Conservation (phyloP, 2,888 invertebrate species). For the Rhogogaster chlorosoma region DNA sequence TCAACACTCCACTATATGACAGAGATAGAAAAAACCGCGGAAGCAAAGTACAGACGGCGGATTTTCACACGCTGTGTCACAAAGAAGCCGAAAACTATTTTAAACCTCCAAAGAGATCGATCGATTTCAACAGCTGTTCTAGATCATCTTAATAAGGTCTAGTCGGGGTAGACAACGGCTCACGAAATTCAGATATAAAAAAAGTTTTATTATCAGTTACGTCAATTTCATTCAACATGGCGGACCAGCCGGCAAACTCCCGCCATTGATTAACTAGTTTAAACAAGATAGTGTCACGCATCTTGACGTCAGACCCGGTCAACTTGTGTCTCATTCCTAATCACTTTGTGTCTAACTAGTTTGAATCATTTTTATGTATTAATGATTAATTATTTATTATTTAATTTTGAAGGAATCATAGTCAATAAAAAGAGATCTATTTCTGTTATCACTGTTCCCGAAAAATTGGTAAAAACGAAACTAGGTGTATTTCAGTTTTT, state of each 20-base stretch:
- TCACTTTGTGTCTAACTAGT: not conserved
- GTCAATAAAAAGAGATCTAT: not conserved
- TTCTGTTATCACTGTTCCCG: not conserved
- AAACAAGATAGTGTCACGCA: not conserved
- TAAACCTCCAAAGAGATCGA: not conserved
- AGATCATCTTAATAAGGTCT: not conserved
- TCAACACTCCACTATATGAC: constrained; percentile 5
- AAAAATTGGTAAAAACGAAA: not conserved
- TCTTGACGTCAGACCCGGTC: not conserved
- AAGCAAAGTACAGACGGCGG: not conserved
- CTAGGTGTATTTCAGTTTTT: no score
- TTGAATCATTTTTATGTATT: not conserved
- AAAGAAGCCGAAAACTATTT: not conserved
- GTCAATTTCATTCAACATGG: constrained; percentile 29
- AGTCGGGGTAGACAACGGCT: not conserved
- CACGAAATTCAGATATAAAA: constrained; percentile 16
- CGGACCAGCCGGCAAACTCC: not conserved
- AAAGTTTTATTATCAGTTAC: constrained; percentile 13
- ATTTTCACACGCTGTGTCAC: not conserved
- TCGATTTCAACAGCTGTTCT: not conserved
- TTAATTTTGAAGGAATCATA: not conserved
- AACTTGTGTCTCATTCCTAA: not conserved
- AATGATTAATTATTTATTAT: not conserved
- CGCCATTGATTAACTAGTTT: not conserved
- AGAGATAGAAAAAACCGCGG: not conserved